phyloP scores from a whole-genome alignment of 2,797 vertebrate genomes.

The Dendrocincla fuliginosa region DNA sequence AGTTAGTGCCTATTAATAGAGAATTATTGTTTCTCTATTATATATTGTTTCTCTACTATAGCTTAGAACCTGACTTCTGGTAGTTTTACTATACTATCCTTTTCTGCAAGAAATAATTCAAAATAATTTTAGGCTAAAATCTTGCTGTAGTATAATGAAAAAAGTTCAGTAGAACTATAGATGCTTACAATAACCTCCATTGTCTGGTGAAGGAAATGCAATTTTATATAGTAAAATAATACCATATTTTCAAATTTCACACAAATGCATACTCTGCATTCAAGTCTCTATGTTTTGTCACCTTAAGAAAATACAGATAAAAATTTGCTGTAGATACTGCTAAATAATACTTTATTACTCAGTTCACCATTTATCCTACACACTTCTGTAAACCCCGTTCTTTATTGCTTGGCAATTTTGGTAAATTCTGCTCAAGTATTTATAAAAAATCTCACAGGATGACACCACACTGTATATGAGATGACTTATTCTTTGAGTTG shows the following conservation, averaged over 20 bases:
- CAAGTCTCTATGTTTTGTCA: neutral
- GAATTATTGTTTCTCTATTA: neutral
- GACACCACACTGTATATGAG: neutral
- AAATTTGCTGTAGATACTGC: neutral
- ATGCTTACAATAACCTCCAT: neutral
- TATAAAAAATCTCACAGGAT: neutral
- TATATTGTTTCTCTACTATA: too few relatives aligned
- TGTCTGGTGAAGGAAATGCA: neutral
- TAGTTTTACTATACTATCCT: neutral
- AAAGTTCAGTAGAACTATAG: neutral
- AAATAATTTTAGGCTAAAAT: neutral
- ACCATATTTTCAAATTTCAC: neutral
- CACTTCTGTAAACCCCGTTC: neutral
- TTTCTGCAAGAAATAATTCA: neutral
- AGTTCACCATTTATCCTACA: neutral
- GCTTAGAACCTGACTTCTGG: neutral
- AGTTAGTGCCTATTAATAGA: neutral
- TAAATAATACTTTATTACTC: neutral
- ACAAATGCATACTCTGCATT: neutral
- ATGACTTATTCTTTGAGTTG: neutral
- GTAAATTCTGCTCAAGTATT: neutral
- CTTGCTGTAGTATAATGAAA: neutral
- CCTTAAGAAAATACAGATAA: neutral
- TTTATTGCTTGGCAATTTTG: neutral
- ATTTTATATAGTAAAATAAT: neutral